Evolutionary conservation across 2,888 invertebrate species (phyloP).

Genomic region (Tiliacea aurago): DNA sequence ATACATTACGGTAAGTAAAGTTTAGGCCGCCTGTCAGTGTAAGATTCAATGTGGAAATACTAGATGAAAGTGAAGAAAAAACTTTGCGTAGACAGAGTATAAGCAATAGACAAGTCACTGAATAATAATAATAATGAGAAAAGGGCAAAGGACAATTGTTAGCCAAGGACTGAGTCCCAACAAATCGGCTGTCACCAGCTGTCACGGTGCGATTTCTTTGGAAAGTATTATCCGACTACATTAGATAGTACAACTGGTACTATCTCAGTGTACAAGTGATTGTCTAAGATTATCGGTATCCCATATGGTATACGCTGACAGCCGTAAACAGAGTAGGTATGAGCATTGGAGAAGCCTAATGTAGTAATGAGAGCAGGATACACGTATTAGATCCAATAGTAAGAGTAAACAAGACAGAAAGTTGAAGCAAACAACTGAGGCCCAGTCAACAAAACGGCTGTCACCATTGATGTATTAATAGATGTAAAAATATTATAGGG

Average conservation of each 20-base stretch:
- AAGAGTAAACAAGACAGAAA: not conserved
- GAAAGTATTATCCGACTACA: not conserved
- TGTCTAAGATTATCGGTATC: not conserved
- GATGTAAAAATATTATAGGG: no score
- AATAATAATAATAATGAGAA: not conserved
- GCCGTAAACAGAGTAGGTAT: not conserved
- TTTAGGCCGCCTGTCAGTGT: slow-evolving; percentile 4
- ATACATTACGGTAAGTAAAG: not conserved
- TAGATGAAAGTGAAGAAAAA: slow-evolving; percentile 51
- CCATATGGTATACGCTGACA: not conserved
- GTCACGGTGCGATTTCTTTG: not conserved
- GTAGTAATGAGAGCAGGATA: not conserved
- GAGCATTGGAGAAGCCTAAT: not conserved
- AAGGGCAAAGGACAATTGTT: not conserved
- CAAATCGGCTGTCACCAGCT: not conserved
- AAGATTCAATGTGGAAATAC: slow-evolving; percentile 35
- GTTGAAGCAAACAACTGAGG: not conserved
- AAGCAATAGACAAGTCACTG: not conserved
- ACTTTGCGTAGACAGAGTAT: slow-evolving; percentile 15
- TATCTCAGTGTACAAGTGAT: not conserved
- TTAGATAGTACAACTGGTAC: not conserved
- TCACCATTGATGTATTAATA: no score
- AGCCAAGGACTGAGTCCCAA: not conserved
- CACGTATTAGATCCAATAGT: not conserved
- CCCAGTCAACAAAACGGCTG: not conserved